These are phyloP conservation scores for Chrysochloris asiatica DNA, from an alignment of 2,113 vertebrate species.

Conservation along the genomic window DNA sequence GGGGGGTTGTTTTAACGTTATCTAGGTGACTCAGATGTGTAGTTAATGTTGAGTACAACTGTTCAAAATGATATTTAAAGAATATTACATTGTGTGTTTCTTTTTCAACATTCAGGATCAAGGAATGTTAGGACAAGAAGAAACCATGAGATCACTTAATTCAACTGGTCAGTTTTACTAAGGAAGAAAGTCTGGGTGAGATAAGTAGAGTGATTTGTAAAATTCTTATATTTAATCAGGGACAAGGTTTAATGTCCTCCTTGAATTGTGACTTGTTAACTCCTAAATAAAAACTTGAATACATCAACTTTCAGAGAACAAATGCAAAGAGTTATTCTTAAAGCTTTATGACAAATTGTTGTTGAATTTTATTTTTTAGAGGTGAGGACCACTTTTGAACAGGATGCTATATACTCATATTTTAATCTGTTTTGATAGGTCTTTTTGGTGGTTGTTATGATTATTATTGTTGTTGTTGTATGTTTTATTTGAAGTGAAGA, in stretches of 20 bases:
- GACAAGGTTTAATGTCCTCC: background rate
- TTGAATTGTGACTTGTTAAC: background rate
- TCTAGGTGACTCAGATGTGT: background rate
- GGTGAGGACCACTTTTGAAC: constrained; percentile 7
- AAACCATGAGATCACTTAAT: background rate
- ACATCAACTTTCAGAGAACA: background rate
- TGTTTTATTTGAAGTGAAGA: constrained; percentile 43
- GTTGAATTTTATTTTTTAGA: constrained; percentile 27
- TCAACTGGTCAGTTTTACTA: background rate
- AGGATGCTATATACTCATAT: background rate
- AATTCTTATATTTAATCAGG: background rate
- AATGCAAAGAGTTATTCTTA: background rate
- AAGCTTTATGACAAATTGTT: background rate
- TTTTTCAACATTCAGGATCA: background rate
- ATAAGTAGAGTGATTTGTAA: background rate
- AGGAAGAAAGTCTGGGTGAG: background rate
- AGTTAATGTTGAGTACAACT: background rate
- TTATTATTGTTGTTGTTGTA: background rate
- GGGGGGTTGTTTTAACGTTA: background rate
- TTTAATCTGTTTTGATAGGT: constrained; percentile 35
- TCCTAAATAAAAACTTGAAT: background rate
- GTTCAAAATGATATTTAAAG: background rate
- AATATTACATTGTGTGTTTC: background rate
- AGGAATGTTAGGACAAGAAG: background rate
- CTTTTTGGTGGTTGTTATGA: background rate